Evolutionary conservation across 64 coral and sea anemone species (phyloP).

Genomic region (Hydrozoanthus tunicans): DNA sequence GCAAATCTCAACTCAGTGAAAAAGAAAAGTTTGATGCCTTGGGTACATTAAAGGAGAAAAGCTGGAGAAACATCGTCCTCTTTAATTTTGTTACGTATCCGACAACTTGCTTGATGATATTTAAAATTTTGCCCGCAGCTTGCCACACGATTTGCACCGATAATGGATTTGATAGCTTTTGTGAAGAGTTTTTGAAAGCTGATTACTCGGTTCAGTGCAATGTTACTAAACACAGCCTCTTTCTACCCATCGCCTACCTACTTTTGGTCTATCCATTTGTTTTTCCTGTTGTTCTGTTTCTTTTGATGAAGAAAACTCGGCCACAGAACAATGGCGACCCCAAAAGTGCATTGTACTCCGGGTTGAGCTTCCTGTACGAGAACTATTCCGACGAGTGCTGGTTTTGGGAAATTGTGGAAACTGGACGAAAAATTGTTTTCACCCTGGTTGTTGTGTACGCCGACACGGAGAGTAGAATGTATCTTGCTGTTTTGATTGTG

Average conservation of each 20-base stretch:
- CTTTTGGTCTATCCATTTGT: neutral
- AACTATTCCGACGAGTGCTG: constrained; percentile 42
- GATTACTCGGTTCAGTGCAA: constrained; percentile 17
- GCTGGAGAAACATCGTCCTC: no score
- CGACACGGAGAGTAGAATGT: constrained; percentile 40
- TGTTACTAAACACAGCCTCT: constrained; percentile 2
- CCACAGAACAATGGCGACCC: neutral
- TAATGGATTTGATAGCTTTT: neutral
- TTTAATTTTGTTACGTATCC: neutral
- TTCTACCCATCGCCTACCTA: constrained; percentile 1
- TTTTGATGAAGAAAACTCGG: constrained; percentile 8
- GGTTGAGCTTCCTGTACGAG: constrained; percentile 49
- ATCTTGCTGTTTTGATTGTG: constrained; percentile 18
- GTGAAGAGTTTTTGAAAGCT: neutral
- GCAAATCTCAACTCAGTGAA: neutral
- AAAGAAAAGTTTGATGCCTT: neutral
- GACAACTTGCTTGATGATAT: neutral
- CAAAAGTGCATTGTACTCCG: neutral
- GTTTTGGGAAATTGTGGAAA: constrained; percentile 63
- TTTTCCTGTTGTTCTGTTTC: constrained; percentile 22
- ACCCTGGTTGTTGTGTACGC: constrained; percentile 4
- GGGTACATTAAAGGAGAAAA: neutral
- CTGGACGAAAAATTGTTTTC: constrained; percentile 38
- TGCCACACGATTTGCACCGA: neutral
- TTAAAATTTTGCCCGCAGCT: neutral